Evolutionary conservation across 2,888 invertebrate species (phyloP), one percentile per base, ranked within the genome.

Genomic region (Aphidius colemani): DNA sequence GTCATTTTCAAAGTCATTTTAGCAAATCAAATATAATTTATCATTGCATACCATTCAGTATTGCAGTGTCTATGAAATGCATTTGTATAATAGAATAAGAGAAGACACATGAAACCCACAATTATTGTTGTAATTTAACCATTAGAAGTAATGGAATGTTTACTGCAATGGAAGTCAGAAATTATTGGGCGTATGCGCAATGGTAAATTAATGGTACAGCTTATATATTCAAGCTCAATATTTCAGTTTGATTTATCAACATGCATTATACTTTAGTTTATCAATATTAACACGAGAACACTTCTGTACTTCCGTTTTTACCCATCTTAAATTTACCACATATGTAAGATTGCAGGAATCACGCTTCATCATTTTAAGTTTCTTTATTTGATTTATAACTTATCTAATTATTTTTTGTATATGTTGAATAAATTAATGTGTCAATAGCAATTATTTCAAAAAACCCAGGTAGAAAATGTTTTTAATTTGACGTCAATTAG

Each of bases 71-170:
- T 30, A 2, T 30, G 30, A 30, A 30, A 30, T 30, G 30, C 30
- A 30, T 30, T 30, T 2, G 5, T 30, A 30, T 30, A 30, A 30
- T 30, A 5, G 30, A 30, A 30, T 30, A 30, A 30, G 30, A 30
- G 30, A 30, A 30, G 13, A 48, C 13, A 13, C 13, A 13, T 48
- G 7, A 11, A 48, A 13, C 6, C 48, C 48, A 30, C 30, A 48
- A 48, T 48, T 11, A 5, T 13, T 6, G 58, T 58, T 30, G 48
- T 58, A 48, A 58, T 58, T 58, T 39, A 7, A 10, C 58, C 39
- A 58, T 58, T 58, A 58, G 48, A 40, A 40, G 10, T 58, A 58
- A 58, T 58, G 48, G 39, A 39, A 58, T 39, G 46, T 58, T 58
- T 46, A 49, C 48, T 48, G 49, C 39, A 40, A 10, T 53, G 11